Conservation (phyloP, 2,113 vertebrate genomes). For the Pluvianellus socialis region DNA sequence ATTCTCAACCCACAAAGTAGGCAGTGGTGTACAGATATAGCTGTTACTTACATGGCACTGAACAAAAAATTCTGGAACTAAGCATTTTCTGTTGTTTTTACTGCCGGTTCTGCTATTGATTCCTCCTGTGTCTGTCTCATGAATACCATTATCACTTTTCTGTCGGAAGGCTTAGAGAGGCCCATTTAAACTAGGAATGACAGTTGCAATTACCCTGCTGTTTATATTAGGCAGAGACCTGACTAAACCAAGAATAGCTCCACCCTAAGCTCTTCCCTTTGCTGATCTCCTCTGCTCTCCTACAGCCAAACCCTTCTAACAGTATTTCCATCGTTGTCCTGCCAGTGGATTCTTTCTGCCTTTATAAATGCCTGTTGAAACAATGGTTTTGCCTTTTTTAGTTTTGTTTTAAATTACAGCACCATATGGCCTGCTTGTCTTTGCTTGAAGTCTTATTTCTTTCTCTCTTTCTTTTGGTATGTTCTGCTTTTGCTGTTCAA, state of each 20-base stretch:
- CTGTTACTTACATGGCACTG: neutral
- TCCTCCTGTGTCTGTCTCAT: neutral
- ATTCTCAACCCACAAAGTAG: neutral
- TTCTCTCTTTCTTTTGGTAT: neutral
- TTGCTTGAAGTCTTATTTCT: neutral
- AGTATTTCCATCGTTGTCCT: neutral
- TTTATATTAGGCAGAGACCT: neutral
- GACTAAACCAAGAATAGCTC: neutral
- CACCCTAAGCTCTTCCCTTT: neutral
- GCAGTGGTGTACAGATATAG: neutral
- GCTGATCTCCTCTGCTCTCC: neutral
- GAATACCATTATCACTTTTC: neutral
- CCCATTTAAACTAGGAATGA: neutral
- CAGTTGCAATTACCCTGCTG: neutral
- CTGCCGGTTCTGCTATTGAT: neutral
- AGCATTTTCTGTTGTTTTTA: neutral
- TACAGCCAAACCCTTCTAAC: neutral
- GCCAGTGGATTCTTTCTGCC: neutral
- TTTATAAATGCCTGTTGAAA: neutral
- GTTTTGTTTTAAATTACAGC: neutral
- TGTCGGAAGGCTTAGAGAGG: neutral
- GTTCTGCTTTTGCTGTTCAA: neutral
- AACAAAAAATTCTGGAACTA: neutral
- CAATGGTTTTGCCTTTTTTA: neutral
- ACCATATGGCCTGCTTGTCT: neutral